Percentiles rank a stretch among this genome's conserved stretches.
phyloP scores from a whole-genome alignment of 2,797 vertebrate species.

The Sebastes trivittatus region DNA sequence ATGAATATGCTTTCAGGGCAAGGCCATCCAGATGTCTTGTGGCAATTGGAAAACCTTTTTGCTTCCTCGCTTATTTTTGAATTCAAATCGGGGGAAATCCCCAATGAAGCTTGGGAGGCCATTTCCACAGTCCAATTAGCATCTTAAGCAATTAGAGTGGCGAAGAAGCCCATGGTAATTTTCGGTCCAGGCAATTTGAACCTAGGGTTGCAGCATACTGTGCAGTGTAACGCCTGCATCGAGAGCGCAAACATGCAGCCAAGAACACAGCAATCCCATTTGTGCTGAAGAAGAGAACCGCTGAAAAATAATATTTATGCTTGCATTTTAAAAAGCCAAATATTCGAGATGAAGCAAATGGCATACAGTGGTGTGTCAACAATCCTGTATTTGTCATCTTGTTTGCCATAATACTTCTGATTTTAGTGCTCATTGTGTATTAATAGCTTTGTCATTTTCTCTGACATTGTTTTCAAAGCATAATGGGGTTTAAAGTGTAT shows the following conservation, averaged over 20 bases:
- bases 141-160: slow-evolving; percentile 80
- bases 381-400: neutral
- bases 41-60: slow-evolving; percentile 81
- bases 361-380: neutral
- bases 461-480: slow-evolving; percentile 28
- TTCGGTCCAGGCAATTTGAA: slow-evolving; percentile 59
- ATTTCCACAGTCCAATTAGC: slow-evolving; percentile 82
- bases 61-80: slow-evolving; percentile 72
- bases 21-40: slow-evolving; percentile 83
- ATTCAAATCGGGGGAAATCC: slow-evolving; percentile 79
- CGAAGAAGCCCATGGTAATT: slow-evolving; percentile 69
- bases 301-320: slow-evolving; percentile 30
- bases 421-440: slow-evolving; percentile 16
- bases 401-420: neutral
- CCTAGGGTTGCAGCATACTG: slow-evolving; percentile 59
- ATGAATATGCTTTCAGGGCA: slow-evolving; percentile 86
- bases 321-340: slow-evolving; percentile 9
- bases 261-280: slow-evolving; percentile 30
- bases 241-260: slow-evolving; percentile 22
- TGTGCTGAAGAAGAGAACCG: slow-evolving; percentile 1
- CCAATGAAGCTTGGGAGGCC: slow-evolving; percentile 72
- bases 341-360: slow-evolving; percentile 6
- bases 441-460: slow-evolving; percentile 24
- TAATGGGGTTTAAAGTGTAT: slow-evolving; percentile 18
- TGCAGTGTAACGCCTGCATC: slow-evolving; percentile 19